Evolutionary conservation across 2,113 vertebrate species (phyloP).

Genomic region (Struthio camelus): DNA sequence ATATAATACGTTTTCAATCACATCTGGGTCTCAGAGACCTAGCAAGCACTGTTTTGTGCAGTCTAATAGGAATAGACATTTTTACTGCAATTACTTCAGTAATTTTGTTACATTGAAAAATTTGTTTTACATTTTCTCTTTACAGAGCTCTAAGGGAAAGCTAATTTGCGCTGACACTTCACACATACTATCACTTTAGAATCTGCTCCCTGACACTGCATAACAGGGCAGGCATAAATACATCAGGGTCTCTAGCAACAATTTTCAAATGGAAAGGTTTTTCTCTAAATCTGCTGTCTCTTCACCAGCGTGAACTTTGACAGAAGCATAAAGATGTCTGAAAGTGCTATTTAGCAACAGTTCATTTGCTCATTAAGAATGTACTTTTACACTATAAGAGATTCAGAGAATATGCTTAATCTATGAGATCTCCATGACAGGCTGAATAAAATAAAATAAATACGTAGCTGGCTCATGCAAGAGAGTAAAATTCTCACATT

Average conservation of each 20-base stretch:
- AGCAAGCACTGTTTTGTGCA: neutral
- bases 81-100: conserved; percentile 24
- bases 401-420: neutral
- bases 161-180: conserved; percentile 50
- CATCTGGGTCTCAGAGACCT: neutral
- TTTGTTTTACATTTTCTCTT: conserved; percentile 29
- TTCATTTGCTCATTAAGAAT: conserved; percentile 43
- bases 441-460: neutral
- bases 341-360: conserved; percentile 45
- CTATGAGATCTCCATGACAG: neutral
- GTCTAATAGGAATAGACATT: neutral
- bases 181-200: conserved; percentile 11
- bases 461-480: neutral
- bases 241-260: neutral
- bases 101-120: conserved; percentile 33
- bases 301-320: conserved; percentile 17
- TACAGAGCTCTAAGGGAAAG: neutral
- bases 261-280: conserved; percentile 36
- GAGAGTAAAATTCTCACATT: neutral
- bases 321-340: conserved; percentile 13
- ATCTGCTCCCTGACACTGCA: conserved; percentile 27
- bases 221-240: conserved; percentile 6
- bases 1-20: neutral
- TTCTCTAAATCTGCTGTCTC: conserved; percentile 31
- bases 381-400: neutral